Base-by-base conservation (phyloP, 2,797 vertebrate genomes). In the Octomys mimax region DNA sequence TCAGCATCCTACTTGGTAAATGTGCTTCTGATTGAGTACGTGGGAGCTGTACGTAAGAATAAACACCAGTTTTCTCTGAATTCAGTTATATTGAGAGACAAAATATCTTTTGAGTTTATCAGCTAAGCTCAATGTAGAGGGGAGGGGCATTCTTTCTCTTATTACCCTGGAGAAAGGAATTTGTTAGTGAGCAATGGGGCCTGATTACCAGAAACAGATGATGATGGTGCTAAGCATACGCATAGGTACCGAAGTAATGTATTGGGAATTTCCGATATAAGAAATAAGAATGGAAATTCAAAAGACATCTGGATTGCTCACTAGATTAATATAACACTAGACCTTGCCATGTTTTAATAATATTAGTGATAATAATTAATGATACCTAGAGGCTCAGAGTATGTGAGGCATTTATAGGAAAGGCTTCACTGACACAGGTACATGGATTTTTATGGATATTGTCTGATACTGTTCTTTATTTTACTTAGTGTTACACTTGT, bases 391-490 rank as follows among this genome's bases (percentile, higher is more conserved):
- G 16, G 9, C 28, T 86, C 77, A 16, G 22, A 61, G 36, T 57
- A 31, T 33, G 77, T 64, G 31, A 70, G 39, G 54, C 24, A 61
- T 85, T 85, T 80, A 39, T n/a, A n/a, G 22, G 36, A 33, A 91
- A 89, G 36, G 22, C 21, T 42, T 33, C 26, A 6, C 9, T 87
- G 42, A 86, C 49, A 79, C 26, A 68, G 75, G 57, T 26, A 73
- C 28, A 19, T 52, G 46, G 46, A 22, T 84, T 86, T 89, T 89
- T n/a, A 10, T 4, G 36, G 28, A 16, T 89, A 49, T 73, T 57
- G n/a, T n/a, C 10, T 68, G 71, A 91, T 28, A 61, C 19, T 52
- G 42, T 39, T 78, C 18, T 94, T 95, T 64, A 10, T 94, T 90
- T 86, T 86, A 66, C 7, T 83, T 26, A 33, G 19, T 59, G 42